Evolutionary conservation across 2,113 vertebrate species (phyloP).

Genomic region (Columba janthina): DNA sequence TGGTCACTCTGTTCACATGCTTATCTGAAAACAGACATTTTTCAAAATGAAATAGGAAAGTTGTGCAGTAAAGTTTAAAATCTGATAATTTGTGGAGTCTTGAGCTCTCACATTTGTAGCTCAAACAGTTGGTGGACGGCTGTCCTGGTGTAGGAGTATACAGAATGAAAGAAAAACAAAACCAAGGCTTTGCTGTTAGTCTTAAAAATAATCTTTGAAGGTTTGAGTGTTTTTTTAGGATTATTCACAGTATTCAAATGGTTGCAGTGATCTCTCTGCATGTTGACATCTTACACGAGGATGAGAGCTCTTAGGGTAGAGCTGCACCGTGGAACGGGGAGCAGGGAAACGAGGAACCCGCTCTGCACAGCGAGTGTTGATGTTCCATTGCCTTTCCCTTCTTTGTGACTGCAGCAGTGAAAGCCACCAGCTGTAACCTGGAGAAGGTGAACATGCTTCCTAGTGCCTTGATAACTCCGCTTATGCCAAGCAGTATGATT

Average conservation of each 20-base stretch:
- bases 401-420: conserved; percentile 74
- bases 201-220: not conserved
- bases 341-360: not conserved
- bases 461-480: conserved; percentile 85
- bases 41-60: not conserved
- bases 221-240: not conserved
- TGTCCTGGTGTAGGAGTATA: not conserved
- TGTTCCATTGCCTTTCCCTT: not conserved
- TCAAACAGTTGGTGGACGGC: not conserved
- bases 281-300: not conserved
- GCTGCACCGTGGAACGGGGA: not conserved
- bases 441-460: conserved; percentile 84
- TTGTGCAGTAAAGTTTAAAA: not conserved
- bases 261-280: not conserved
- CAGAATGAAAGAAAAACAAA: not conserved
- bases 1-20: not conserved
- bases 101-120: not conserved
- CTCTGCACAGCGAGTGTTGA: not conserved
- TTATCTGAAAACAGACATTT: not conserved
- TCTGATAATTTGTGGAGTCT: not conserved
- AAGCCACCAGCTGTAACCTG: conserved; percentile 77
- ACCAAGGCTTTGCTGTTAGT: not conserved
- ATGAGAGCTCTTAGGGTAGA: not conserved
- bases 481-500: conserved; percentile 85
- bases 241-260: not conserved